Base-by-base conservation (phyloP, 2,888 invertebrate species). In the Orchestes rusci region DNA sequence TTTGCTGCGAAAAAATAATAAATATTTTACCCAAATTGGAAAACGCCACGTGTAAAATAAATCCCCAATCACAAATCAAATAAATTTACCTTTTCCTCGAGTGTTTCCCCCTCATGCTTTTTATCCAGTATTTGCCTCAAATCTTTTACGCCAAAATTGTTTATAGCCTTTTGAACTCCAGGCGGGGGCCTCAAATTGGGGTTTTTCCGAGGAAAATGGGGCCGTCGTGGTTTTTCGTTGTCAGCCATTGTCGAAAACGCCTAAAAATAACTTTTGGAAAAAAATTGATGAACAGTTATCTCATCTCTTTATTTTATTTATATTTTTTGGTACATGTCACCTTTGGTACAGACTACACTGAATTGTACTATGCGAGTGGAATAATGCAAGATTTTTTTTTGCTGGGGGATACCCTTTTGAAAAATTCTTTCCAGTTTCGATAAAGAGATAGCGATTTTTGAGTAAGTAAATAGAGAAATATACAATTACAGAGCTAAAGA, bases 81-180 rank as follows among this genome's bases (percentile, higher is more conserved):
- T 23, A 10, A 23, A 19, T 5, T 20, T 36, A 17, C 27, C 28
- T 38, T n/a, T 15, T 23, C 13, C 2, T 16, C 7, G 5, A 10
- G 23, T 23, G 10, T 23, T 23, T 23, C 10, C 3, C 37, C 32
- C n/a, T 56, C 52, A 15, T 56, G 58, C 43, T 53, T 59, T 19
- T 55, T 53, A 23, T 61, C 46, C 10, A 61, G 48, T 4, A 59
- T 35, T 35, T 59, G 53, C 35, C 61, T 48, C 36, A 61, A 52
- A 54, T 61, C 61, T 3, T 18, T 34, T 3, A 59, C 59, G 8
- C 56, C 56, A 31, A 59, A 56, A 16, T 48, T 52, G 15, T 55
- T 28, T 10, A 55, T 43, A 10, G 59, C 55, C 48, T 57, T 54
- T 36, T 51, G 47, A n/a, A 57, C 56, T 10, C 53, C 45, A 2